Evolutionary conservation across 2,113 vertebrate genomes (phyloP), one percentile per base, ranked within the genome.

Genomic region (Scomber colias): DNA sequence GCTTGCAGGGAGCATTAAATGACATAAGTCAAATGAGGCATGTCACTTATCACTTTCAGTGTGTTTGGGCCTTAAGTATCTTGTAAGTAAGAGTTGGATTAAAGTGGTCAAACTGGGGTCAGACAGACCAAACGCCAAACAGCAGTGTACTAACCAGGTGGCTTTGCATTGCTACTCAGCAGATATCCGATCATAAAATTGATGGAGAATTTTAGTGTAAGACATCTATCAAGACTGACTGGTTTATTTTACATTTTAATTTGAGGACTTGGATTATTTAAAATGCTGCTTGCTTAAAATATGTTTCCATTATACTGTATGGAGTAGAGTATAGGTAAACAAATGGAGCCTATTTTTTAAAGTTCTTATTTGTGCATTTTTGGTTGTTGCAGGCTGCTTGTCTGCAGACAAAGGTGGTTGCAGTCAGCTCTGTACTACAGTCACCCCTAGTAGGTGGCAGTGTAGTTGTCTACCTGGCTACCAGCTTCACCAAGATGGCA

Each of bases 391-490:
- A 98, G 97, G 97, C 46, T 99, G 97, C 75, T 95, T 93, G 0
- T 97, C 96, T 35, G 91, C 93, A 85, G 97, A 99, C 85, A 96
- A 95, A 35, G 97, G 97, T 14, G 97, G 96, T 3, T 98, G 97
- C 84, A 97, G 97, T 89, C 98, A 98, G 83, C 92, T 96, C 72
- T 99, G 98, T 74, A 88, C 91, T 50, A 85, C 91, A 17, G 74
- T 94, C 70, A 92, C 88, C 55, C 95, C 95, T 0, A 87, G 35
- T 6, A 91, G 92, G 66, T 98, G 97, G 97, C 90, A 95, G 60
- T 99, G 98, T 86, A 86, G 84, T 27, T 99, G 98, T 85, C 91
- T 94, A 67, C 95, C 96, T 70, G 97, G 97, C 21, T 98, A 97
- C 85, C 93, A 92, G 49, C 95, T 98, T 59, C 96, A 96, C 12